Conservation (phyloP, 2,797 vertebrate genomes). For the Chiropotes sagulatus region DNA sequence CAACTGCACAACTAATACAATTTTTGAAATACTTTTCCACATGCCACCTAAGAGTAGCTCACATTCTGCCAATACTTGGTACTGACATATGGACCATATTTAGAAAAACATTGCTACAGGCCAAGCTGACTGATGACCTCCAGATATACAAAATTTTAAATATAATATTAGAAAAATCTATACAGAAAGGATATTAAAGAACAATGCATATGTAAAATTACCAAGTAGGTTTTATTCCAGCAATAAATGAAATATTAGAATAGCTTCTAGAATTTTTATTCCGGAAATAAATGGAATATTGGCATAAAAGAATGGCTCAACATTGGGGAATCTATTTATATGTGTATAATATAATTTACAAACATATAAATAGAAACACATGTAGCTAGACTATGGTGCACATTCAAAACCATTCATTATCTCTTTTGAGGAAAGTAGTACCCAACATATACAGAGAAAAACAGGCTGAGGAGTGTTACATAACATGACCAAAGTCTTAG, state of each 20-base stretch:
- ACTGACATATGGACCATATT: not conserved
- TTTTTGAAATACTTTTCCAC: not conserved
- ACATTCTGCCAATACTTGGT: not conserved
- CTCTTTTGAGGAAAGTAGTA: not conserved
- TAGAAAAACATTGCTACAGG: not conserved
- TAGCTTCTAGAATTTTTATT: not conserved
- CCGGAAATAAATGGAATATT: not conserved
- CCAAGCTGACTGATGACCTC: not conserved
- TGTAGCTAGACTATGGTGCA: not conserved
- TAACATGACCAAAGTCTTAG: not conserved
- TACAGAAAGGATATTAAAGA: conserved; percentile 9
- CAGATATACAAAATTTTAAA: not conserved
- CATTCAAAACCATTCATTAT: not conserved
- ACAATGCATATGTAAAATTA: not conserved
- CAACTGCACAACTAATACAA: not conserved
- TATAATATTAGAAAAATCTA: not conserved
- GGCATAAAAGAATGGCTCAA: not conserved
- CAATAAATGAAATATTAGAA: conserved; percentile 11
- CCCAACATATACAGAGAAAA: not conserved
- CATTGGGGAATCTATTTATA: not conserved
- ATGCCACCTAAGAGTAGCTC: not conserved
- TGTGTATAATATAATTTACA: not conserved
- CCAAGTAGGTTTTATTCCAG: not conserved
- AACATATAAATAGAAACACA: not conserved
- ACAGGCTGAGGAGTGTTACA: not conserved